Conservation (phyloP, 92 coral and sea anemone species). For the Diadumene lineata region DNA sequence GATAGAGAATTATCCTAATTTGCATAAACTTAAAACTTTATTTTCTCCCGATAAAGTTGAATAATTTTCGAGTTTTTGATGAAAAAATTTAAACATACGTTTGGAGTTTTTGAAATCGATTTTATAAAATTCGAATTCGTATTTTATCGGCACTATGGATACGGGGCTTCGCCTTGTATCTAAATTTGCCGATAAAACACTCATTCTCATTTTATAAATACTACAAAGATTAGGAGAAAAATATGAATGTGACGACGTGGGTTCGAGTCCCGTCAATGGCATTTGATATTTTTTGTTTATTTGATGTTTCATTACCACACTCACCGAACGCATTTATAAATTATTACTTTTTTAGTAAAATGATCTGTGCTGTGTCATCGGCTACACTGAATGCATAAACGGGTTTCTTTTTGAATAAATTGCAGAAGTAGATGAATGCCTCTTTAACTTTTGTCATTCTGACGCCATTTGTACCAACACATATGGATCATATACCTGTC, state of each 20-base stretch:
- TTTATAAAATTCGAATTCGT: not conserved
- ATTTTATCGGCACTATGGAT: not conserved
- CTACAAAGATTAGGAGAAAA: no score
- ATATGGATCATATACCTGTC: not conserved
- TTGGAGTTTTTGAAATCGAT: not conserved
- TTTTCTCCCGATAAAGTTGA: no score
- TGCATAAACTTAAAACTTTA: no score
- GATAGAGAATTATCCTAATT: no score
- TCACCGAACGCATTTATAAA: not conserved
- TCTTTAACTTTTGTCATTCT: not conserved
- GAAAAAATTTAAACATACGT: not conserved
- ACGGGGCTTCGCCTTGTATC: not conserved
- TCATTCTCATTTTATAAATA: no score
- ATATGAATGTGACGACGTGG: not conserved
- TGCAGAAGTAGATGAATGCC: not conserved
- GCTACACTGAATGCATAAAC: not conserved
- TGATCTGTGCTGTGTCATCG: not conserved
- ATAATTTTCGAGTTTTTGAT: no score
- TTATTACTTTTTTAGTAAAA: not conserved
- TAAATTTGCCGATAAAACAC: no score
- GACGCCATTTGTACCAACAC: constrained; percentile 11
- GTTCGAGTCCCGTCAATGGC: no score
- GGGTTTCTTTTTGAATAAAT: not conserved
- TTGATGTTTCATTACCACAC: not conserved
- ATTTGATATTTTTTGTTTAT: no score